phyloP scores from a whole-genome alignment of 2,113 vertebrate species.

The Cheirogaleus medius region DNA sequence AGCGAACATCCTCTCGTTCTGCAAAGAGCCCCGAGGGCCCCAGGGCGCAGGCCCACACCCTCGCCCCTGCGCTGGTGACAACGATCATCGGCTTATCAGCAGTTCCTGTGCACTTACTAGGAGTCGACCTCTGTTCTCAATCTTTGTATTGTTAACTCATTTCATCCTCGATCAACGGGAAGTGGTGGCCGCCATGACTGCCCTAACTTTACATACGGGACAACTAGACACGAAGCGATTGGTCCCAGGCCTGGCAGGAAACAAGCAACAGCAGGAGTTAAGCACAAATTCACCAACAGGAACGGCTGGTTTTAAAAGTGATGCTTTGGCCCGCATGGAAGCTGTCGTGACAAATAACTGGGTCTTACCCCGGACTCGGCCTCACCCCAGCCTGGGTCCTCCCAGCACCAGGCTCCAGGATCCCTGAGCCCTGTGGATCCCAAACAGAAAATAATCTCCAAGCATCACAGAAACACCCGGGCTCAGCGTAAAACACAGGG shows the following conservation, averaged over 20 bases:
- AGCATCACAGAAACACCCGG: background rate
- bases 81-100: rapidly evolving
- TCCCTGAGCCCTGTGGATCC: background rate
- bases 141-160: background rate
- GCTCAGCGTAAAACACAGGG: background rate
- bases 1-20: rapidly evolving
- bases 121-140: rapidly evolving
- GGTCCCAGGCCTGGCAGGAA: background rate
- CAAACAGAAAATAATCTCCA: background rate
- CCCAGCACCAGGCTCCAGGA: rapidly evolving
- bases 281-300: no score
- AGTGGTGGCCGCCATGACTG: rapidly evolving
- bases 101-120: rapidly evolving
- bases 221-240: rapidly evolving
- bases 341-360: background rate
- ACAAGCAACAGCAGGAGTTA: no score
- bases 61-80: rapidly evolving
- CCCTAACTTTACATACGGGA: background rate
- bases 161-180: rapidly evolving
- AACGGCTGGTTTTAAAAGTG: background rate
- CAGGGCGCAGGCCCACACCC: rapidly evolving
- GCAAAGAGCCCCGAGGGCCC: rapidly evolving
- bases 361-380: background rate
- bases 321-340: background rate
- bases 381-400: no score